Base-by-base conservation (phyloP, 2,113 vertebrate genomes). In the Cinclus cinclus region DNA sequence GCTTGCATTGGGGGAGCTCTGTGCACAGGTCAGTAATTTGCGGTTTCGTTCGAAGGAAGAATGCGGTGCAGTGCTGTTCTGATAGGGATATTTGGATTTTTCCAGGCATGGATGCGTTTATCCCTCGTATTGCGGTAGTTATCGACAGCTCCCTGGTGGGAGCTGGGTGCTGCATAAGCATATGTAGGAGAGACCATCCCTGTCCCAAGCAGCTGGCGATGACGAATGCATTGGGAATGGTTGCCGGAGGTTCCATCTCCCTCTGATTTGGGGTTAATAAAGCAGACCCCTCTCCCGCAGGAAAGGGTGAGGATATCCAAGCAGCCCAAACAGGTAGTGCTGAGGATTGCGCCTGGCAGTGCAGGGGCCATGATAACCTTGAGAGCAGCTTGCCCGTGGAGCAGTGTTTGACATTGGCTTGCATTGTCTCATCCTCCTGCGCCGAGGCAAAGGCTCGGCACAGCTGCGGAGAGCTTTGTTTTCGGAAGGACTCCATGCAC, bases 11-110 rank as follows among this genome's bases (percentile, higher is more conserved):
- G 85, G 96, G 92, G 92, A 96, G 94, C 90, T 92, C 92, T 83
- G 70, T 69, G 81, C 86, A 91, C 94, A 97, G 96, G 95, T 95
- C 95, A 93, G 94, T 96, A 85, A 96, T 95, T 78, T 95, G 95
- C 86, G 83, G 88, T 41, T 89, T 94, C 24, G 42, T 76, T 80
- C 19, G 71, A 50, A 93, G 76, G 94, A 76, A 37, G 90, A 85
- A 86, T 10, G 68, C 23, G n/a, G 21, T 28, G 92, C 85, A 2
- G 60, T 31, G 82, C 55, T 24, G 24, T 60, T 78, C 87, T 60
- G 27, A 74, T 33, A 13, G 75, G 74, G 74, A 60, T 82, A 19
- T 79, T 92, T 49, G 71, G 90, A 23, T 91, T 91, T 91, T 89
- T 78, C 79, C 55, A 23, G 91, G 70, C 74, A 83, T 1, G 2